A percentile compares a stretch with the other conserved stretches of the same genome.
Evolutionary conservation across 2,888 invertebrate species (phyloP).

Genomic region (Cremastobaeus sp.): DNA sequence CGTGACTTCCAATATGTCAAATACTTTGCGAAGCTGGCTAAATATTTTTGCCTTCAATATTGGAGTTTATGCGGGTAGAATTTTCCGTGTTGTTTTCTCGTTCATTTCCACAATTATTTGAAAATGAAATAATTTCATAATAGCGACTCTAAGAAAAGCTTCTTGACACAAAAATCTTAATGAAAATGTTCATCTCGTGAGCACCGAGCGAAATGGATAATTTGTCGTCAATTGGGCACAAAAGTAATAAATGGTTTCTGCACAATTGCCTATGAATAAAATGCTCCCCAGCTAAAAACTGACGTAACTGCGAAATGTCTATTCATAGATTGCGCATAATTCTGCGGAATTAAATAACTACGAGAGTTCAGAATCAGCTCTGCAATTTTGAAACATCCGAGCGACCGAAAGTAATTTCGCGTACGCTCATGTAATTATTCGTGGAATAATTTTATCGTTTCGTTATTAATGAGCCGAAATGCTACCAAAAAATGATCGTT

Average conservation of each 20-base stretch:
- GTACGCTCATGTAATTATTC: constrained; percentile 9
- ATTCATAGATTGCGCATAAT: constrained; percentile 29
- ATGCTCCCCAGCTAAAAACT: too few relatives aligned
- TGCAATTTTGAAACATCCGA: neutral
- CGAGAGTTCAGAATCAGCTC: constrained; percentile 1
- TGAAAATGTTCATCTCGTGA: too few relatives aligned
- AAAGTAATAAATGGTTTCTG: neutral
- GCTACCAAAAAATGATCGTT: constrained; percentile 1
- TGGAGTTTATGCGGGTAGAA: too few relatives aligned
- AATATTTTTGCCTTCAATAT: too few relatives aligned
- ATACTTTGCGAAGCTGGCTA: constrained; percentile 30
- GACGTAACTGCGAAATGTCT: constrained; percentile 18
- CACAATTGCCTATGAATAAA: too few relatives aligned
- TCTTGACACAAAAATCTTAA: too few relatives aligned
- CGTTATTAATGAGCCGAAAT: constrained; percentile 20
- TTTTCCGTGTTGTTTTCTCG: too few relatives aligned
- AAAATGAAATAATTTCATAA: too few relatives aligned
- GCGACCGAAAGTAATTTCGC: constrained; percentile 21
- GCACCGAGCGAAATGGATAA: too few relatives aligned
- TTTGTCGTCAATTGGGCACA: too few relatives aligned
- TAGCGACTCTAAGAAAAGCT: too few relatives aligned
- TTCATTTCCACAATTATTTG: too few relatives aligned
- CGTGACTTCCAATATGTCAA: constrained; percentile 45
- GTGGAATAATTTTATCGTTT: constrained; percentile 9
- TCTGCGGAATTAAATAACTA: constrained; percentile 23